phyloP scores from a whole-genome alignment of 2,888 invertebrate genomes.

The Alsophila aescularia region DNA sequence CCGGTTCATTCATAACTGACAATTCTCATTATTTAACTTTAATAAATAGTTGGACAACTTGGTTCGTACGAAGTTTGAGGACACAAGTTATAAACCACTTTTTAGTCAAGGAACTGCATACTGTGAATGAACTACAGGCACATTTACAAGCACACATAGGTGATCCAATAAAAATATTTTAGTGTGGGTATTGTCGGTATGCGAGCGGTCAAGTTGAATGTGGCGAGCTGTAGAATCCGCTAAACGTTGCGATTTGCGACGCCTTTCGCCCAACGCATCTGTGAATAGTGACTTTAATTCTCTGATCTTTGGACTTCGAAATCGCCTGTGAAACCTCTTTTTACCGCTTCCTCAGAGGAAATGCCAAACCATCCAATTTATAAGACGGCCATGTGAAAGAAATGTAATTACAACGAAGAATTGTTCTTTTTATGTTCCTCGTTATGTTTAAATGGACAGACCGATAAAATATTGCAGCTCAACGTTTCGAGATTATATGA shows the following conservation, averaged over 20 bases:
- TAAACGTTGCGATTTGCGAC: constrained; percentile 61
- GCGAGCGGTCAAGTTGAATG: constrained; percentile 58
- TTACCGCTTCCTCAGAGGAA: constrained; percentile 66
- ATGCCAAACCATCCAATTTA: constrained; percentile 71
- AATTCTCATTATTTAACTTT: constrained; percentile 22
- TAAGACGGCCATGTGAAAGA: constrained; percentile 63
- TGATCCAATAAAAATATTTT: constrained; percentile 58
- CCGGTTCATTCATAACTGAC: constrained; percentile 35
- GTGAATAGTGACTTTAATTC: constrained; percentile 59
- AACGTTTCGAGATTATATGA: constrained; percentile 6
- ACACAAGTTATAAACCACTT: constrained; percentile 42
- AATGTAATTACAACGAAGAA: constrained; percentile 36
- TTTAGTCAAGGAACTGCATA: constrained; percentile 50
- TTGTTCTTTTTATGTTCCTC: constrained; percentile 36
- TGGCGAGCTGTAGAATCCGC: constrained; percentile 57
- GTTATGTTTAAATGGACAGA: constrained; percentile 21
- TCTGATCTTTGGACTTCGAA: constrained; percentile 46
- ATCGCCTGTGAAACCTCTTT: constrained; percentile 47
- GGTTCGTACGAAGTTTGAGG: constrained; percentile 22
- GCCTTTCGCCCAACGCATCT: constrained; percentile 41
- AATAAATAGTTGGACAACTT: constrained; percentile 22
- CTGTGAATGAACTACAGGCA: constrained; percentile 55
- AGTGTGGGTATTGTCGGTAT: constrained; percentile 61
- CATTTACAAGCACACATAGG: constrained; percentile 30
- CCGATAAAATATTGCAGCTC: constrained; percentile 24